Evolutionary conservation across 1,140 invertebrate genomes (phyloP), one percentile per base, ranked within the genome.

Genomic region (Bilobella aurantiaca): DNA sequence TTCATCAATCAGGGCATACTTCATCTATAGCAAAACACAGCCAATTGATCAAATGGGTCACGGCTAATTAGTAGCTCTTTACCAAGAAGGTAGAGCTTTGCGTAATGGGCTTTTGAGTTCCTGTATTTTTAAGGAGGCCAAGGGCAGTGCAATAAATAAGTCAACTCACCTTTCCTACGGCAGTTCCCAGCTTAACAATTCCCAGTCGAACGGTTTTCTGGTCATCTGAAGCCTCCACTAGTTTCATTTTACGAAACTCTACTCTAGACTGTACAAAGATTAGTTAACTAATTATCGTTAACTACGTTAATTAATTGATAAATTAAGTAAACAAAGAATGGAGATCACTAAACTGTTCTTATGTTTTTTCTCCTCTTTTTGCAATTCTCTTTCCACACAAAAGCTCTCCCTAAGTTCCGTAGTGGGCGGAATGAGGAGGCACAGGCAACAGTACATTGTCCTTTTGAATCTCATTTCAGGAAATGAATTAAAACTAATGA

Each of bases 151-250:
- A 42, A n/a, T n/a, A n/a, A n/a, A n/a, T n/a, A n/a, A n/a, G n/a
- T n/a, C n/a, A 12, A 42, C 63, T 66, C 58, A 72, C 70, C 61
- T 72, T 72, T 53, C 70, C 70, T n/a, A 72, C 70, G 12, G 68
- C 67, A 21, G 70, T 69, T 46, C 70, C 70, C 49, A 72, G 46
- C 59, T 72, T 72, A 5, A 72, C 70, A 61, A 72, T 69, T 28
- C 70, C 70, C 3, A 69, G 47, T 42, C 66, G 28, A 14, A 72
- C 67, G 12, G 70, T 72, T 53, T 69, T 72, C 65, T 72, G 70
- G 46, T 72, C 70, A 53, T 72, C 70, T 5, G 34, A 32, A 2
- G 70, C 63, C 47, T 69, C 65, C 1, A 72, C 34, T 56, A 72
- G 64, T 46, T 69, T 72, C 70, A 72, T 72, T 58, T 63, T 63